These are phyloP conservation scores for Pantala flavescens DNA, from an alignment of 1,140 invertebrate species.

Conservation along the genomic window DNA sequence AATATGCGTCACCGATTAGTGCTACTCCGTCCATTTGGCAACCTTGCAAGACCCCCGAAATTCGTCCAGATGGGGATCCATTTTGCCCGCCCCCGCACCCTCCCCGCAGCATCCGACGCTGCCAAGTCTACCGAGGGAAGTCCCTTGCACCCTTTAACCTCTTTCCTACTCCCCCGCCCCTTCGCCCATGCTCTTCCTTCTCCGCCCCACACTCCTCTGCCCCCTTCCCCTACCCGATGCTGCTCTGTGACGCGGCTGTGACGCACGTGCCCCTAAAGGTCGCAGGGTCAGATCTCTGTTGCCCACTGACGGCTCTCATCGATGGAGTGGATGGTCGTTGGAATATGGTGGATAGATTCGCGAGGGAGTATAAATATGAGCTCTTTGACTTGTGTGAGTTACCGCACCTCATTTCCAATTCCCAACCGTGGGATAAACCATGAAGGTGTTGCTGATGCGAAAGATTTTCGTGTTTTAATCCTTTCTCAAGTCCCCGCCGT, in stretches of 20 bases:
- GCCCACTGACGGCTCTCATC: background rate
- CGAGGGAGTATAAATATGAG: too few species aligned
- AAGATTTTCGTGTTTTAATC: too few species aligned
- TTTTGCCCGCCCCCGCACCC: background rate
- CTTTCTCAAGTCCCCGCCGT: too few species aligned
- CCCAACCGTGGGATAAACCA: too few species aligned
- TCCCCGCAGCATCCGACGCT: background rate
- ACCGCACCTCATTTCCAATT: too few species aligned
- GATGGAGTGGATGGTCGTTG: background rate
- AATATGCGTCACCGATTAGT: too few species aligned
- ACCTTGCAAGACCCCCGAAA: background rate
- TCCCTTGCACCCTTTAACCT: background rate
- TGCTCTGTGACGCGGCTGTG: background rate
- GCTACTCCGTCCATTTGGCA: background rate
- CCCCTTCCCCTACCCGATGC: background rate
- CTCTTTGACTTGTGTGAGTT: too few species aligned
- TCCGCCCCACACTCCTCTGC: background rate
- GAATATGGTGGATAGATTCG: too few species aligned
- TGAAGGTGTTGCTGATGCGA: too few species aligned
- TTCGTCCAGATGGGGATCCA: background rate
- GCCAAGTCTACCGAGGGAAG: background rate
- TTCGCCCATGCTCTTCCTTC: background rate
- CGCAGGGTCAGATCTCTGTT: background rate
- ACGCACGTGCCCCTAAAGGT: conserved; percentile 2
- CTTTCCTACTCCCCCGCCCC: background rate